Percentiles rank a stretch among this genome's conserved stretches.
Evolutionary conservation across 2,797 vertebrate species (phyloP).

Genomic region (Avahi laniger): DNA sequence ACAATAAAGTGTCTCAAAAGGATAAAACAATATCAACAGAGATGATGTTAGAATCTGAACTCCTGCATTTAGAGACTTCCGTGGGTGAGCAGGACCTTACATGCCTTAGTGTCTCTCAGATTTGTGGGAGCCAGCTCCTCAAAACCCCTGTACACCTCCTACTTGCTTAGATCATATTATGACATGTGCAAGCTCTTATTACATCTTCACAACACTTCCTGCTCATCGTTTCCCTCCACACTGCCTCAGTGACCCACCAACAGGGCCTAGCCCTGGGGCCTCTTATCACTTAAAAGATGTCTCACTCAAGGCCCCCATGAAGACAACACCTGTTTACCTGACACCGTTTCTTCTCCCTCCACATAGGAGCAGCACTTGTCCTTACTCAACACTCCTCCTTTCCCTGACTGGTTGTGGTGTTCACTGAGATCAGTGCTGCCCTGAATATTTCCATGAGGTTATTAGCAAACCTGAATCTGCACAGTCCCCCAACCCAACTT

Average conservation of each 20-base stretch:
- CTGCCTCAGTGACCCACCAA: background rate
- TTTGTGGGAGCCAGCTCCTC: background rate
- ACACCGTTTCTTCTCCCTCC: background rate
- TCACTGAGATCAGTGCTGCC: background rate
- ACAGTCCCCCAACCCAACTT: background rate
- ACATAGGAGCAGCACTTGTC: background rate
- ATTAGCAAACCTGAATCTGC: background rate
- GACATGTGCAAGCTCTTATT: constrained; percentile 55
- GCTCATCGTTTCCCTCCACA: background rate
- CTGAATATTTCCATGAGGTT: background rate
- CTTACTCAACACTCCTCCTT: background rate
- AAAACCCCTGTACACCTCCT: background rate
- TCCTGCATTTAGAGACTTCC: background rate
- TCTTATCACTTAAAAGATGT: background rate
- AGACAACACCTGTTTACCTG: background rate
- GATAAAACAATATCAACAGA: background rate
- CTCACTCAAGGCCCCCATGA: background rate
- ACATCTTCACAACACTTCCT: constrained; percentile 8
- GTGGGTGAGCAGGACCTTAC: background rate
- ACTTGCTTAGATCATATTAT: constrained; percentile 34
- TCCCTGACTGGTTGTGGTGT: background rate
- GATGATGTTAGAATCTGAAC: background rate
- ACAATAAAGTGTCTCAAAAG: background rate
- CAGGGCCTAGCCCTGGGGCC: background rate
- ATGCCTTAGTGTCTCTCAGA: background rate